Conservation (phyloP, 2,888 invertebrate species). For the Rhorus exstirpatorius region DNA sequence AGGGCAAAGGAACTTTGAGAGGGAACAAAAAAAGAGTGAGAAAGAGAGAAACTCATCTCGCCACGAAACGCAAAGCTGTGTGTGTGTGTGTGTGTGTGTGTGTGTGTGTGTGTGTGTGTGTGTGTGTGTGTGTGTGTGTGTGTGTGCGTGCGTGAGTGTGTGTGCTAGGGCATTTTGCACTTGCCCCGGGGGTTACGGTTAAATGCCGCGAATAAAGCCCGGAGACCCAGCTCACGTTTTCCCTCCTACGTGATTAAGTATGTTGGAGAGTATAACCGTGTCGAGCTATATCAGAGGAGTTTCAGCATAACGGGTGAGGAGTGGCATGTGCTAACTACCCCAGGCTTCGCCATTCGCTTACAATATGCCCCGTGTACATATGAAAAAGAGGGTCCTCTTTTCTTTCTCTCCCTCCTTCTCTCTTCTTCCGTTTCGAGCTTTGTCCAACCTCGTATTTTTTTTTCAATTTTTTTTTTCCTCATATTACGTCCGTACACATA, state of each 20-base stretch:
- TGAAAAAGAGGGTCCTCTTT: background rate
- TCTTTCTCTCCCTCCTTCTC: background rate
- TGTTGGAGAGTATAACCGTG: conserved; percentile 44
- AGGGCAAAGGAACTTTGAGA: conserved; percentile 28
- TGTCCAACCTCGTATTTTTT: background rate
- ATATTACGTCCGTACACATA: background rate
- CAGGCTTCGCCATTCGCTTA: conserved; percentile 22
- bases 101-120: conserved; percentile 11
- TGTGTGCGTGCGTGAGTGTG: background rate
- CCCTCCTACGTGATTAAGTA: conserved; percentile 61
- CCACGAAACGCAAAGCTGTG: conserved; percentile 5
- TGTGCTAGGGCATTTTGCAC: conserved; percentile 47
- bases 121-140: conserved; percentile 3
- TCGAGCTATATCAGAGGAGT: conserved; percentile 45
- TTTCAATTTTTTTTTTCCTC: background rate
- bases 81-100: background rate
- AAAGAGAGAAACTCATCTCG: conserved; percentile 40
- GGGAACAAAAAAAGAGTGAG: conserved; percentile 4
- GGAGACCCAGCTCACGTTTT: conserved; percentile 57
- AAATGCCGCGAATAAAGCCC: conserved; percentile 58
- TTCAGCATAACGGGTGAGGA: conserved; percentile 56
- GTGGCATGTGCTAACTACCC: conserved; percentile 59
- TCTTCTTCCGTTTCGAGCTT: background rate
- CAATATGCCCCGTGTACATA: conserved; percentile 13
- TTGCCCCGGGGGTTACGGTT: conserved; percentile 56